phyloP scores from a whole-genome alignment of 2,797 vertebrate species.

The Threskiornis aethiopicus region DNA sequence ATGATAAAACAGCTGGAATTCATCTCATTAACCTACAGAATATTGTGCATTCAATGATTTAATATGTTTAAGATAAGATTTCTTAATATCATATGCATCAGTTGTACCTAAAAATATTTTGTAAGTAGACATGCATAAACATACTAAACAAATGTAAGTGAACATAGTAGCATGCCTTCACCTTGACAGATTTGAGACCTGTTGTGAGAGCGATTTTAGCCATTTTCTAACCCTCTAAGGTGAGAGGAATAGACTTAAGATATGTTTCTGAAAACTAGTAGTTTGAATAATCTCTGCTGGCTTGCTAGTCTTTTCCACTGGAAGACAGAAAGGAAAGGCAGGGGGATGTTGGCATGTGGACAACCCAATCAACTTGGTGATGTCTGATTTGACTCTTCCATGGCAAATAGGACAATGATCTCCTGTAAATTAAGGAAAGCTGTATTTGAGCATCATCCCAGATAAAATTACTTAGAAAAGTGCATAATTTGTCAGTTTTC shows the following conservation, averaged over 20 bases:
- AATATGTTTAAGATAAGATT: background rate
- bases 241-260: background rate
- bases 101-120: background rate
- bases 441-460: background rate
- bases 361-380: background rate
- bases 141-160: background rate
- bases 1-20: background rate
- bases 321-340: background rate
- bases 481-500: background rate
- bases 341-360: background rate
- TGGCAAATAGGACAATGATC: background rate
- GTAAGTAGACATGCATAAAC: background rate
- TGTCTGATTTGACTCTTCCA: background rate
- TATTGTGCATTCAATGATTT: background rate
- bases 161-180: background rate
- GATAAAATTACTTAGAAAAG: background rate
- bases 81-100: background rate
- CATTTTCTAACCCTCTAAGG: background rate
- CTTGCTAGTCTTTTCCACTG: background rate
- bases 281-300: background rate
- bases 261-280: background rate
- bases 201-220: background rate
- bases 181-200: background rate
- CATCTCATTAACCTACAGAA: background rate
- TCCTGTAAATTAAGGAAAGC: background rate